phyloP scores from a whole-genome alignment of 64 coral and sea anemone genomes.

The Pocillopora verrucosa region DNA sequence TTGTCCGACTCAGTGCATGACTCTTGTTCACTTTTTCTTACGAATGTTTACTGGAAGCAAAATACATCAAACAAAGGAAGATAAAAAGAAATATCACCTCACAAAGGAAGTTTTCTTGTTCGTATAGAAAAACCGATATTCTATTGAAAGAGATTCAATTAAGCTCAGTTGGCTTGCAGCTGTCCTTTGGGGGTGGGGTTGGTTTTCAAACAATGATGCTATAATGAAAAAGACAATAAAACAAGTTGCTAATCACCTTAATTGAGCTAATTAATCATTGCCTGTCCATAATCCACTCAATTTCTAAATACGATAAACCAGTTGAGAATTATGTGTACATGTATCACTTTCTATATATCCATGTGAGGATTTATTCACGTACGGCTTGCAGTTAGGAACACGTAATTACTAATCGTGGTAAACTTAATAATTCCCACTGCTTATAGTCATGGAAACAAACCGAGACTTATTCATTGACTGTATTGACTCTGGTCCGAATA shows the following conservation, averaged over 20 bases:
- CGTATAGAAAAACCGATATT: conserved; percentile 30
- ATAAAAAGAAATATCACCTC: background rate
- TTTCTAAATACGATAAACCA: background rate
- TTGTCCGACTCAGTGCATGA: background rate
- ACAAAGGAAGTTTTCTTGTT: conserved; percentile 6
- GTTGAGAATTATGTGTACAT: background rate
- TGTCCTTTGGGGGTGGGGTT: background rate
- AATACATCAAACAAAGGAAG: conserved; percentile 16
- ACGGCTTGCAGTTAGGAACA: background rate
- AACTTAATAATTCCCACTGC: background rate
- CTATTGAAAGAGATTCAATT: conserved; percentile 12
- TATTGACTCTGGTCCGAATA: background rate
- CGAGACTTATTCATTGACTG: background rate
- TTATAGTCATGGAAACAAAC: background rate
- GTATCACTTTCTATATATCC: background rate
- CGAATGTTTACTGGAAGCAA: conserved; percentile 11
- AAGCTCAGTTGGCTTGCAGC: background rate
- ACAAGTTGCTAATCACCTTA: conserved; percentile 45
- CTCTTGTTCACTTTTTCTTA: background rate
- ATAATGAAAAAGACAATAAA: conserved; percentile 50
- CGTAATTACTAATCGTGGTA: background rate
- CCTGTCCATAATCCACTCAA: conserved; percentile 22
- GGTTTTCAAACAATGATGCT: conserved; percentile 33
- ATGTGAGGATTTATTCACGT: background rate
- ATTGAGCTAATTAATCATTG: conserved; percentile 39